phyloP scores from a whole-genome alignment of 2,888 invertebrate genomes.

The Clivina fossor region DNA sequence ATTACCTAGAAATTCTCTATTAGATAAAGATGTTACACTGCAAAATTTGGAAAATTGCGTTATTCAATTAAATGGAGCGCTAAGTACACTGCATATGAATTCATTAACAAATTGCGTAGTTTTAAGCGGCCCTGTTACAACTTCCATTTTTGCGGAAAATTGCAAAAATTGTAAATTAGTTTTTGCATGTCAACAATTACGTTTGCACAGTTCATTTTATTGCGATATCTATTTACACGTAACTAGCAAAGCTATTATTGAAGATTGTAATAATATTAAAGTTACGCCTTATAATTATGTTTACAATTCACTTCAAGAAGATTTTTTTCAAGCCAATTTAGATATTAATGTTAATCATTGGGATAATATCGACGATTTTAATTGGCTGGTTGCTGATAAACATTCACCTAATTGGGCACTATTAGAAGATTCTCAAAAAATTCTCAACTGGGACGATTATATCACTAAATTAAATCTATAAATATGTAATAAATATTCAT shows the following conservation, averaged over 20 bases:
- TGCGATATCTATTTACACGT: conserved; percentile 88
- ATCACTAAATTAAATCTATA: too few relatives aligned
- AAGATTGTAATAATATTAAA: conserved; percentile 77
- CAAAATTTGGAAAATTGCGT: conserved; percentile 75
- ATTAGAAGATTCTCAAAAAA: conserved; percentile 16
- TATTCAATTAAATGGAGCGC: conserved; percentile 75
- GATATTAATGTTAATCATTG: conserved; percentile 77
- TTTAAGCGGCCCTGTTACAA: conserved; percentile 84
- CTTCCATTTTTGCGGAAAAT: conserved; percentile 87
- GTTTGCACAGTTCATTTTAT: conserved; percentile 79
- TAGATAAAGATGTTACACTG: conserved; percentile 74
- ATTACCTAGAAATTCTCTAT: conserved; percentile 64
- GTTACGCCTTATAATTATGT: conserved; percentile 84
- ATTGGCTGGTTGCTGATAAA: conserved; percentile 86
- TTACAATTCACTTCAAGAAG: conserved; percentile 73
- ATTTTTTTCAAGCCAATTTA: conserved; percentile 74
- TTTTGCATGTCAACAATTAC: conserved; percentile 89
- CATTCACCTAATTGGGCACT: conserved; percentile 80
- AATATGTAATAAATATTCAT: too few relatives aligned
- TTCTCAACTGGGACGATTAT: too few relatives aligned
- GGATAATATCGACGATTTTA: conserved; percentile 89
- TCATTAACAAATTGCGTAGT: conserved; percentile 76
- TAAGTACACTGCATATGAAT: conserved; percentile 85
- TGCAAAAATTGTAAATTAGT: conserved; percentile 77
- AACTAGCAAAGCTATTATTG: conserved; percentile 91